Conservation (phyloP, 2,113 vertebrate genomes). For the Macquaria australasica region DNA sequence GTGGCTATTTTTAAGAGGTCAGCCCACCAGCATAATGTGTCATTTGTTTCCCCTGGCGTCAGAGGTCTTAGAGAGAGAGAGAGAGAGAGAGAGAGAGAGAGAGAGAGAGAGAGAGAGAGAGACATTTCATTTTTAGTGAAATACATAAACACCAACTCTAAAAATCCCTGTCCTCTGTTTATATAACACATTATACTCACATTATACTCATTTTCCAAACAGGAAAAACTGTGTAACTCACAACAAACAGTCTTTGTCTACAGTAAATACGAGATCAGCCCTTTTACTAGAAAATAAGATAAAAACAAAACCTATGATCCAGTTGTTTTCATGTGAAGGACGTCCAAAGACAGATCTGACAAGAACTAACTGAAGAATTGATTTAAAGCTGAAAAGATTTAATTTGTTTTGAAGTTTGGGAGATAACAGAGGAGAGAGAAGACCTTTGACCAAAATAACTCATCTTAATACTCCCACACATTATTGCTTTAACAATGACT, state of each 20-base stretch:
- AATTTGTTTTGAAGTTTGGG: not conserved
- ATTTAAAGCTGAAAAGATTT: not conserved
- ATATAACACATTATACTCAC: not conserved
- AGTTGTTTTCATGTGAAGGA: conserved; percentile 17
- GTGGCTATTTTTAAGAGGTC: conserved; percentile 62
- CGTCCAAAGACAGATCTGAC: not conserved
- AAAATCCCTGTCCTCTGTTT: not conserved
- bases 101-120: conserved; percentile 2
- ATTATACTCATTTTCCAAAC: not conserved
- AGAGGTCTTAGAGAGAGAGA: conserved; percentile 33
- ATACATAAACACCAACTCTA: not conserved
- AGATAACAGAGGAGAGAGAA: conserved; percentile 4
- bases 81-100: conserved; percentile 15
- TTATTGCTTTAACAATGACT: not conserved
- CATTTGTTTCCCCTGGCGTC: conserved; percentile 68
- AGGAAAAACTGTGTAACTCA: not conserved
- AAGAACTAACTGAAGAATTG: not conserved
- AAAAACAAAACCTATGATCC: not conserved
- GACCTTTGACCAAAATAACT: not conserved
- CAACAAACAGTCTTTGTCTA: conserved; percentile 11
- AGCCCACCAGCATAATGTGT: conserved; percentile 69
- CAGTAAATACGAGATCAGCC: conserved; percentile 14
- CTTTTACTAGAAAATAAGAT: not conserved
- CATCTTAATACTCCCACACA: not conserved
- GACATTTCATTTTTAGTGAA: not conserved